Evolutionary conservation across 1,140 invertebrate species (phyloP).

Genomic region (Plutomurus gul): DNA sequence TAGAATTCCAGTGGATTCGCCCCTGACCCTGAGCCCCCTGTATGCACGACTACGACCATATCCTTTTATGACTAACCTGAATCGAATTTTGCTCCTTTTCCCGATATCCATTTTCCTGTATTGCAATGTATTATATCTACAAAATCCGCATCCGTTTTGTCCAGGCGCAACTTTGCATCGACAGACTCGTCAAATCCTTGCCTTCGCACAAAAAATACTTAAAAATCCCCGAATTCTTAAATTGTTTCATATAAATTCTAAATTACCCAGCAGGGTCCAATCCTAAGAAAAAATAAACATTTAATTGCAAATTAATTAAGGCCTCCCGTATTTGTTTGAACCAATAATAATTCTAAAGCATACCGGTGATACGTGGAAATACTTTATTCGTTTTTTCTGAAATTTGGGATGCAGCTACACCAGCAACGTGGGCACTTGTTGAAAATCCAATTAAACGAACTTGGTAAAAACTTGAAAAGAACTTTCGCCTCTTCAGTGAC

Average conservation of each 20-base stretch:
- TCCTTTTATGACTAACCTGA: too few species aligned
- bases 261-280: constrained; percentile 34
- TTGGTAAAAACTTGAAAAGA: constrained; percentile 24
- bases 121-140: constrained; percentile 31
- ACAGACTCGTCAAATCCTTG: too few species aligned
- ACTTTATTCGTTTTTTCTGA: not conserved
- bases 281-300: not conserved
- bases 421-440: constrained; percentile 53
- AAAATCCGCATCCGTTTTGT: constrained; percentile 1
- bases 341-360: not conserved
- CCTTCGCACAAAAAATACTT: too few species aligned
- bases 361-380: not conserved
- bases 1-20: too few species aligned
- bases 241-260: too few species aligned
- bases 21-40: too few species aligned
- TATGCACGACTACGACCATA: too few species aligned
- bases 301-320: not conserved
- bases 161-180: too few species aligned
- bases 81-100: not conserved
- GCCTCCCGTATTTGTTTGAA: not conserved
- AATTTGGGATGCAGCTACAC: constrained; percentile 45
- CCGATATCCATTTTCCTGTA: not conserved
- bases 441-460: constrained; percentile 54
- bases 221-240: constrained; percentile 18
- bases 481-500: not conserved